phyloP scores from a whole-genome alignment of 2,888 invertebrate species.

The Tipula confusa region DNA sequence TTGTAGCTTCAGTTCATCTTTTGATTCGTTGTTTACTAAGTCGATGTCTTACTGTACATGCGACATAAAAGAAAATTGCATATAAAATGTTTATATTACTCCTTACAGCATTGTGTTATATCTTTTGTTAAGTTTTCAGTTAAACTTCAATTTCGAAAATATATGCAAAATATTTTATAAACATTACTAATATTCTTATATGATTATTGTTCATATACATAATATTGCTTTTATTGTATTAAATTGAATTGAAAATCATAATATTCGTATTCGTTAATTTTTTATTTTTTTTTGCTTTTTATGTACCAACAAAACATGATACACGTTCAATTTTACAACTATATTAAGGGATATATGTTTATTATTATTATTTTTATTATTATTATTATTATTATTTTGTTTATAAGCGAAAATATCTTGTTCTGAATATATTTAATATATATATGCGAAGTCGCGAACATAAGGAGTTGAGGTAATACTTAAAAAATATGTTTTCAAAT shows the following conservation, averaged over 20 bases:
- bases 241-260: not conserved
- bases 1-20: too few relatives aligned
- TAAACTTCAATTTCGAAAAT: not conserved
- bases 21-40: too few relatives aligned
- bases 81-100: too few relatives aligned
- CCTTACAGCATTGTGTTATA: not conserved
- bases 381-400: not conserved
- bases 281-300: not conserved
- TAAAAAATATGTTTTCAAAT: not conserved
- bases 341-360: constrained; percentile 25
- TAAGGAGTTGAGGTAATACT: not conserved
- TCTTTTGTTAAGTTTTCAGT: not conserved
- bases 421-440: not conserved
- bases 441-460: not conserved
- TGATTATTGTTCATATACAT: not conserved
- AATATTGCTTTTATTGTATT: not conserved
- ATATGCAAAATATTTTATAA: not conserved
- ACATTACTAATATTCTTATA: not conserved
- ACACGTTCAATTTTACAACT: constrained; percentile 25
- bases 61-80: too few relatives aligned
- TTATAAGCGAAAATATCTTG: not conserved
- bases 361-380: not conserved
- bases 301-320: not conserved
- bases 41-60: too few relatives aligned
- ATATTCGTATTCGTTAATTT: too few relatives aligned